A percentile compares a stretch with the other conserved stretches of the same genome.
These are phyloP conservation scores for Trematomus bernacchii DNA, from an alignment of 2,797 vertebrate genomes.

Conservation along the genomic window DNA sequence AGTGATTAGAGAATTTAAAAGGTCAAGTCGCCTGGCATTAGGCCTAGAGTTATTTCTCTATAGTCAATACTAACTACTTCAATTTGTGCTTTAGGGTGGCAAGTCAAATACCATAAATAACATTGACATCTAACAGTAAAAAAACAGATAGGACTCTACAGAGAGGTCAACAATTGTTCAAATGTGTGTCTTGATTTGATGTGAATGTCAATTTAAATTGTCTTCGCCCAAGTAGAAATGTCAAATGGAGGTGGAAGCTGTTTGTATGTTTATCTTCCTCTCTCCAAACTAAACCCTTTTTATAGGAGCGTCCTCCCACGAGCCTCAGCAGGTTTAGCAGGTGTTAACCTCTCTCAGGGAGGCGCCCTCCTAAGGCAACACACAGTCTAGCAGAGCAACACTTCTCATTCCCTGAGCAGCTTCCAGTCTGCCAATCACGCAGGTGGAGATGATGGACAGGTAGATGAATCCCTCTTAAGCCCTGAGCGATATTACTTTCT, in stretches of 20 bases:
- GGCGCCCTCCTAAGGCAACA: slow-evolving; percentile 63
- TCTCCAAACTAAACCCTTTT: slow-evolving; percentile 47
- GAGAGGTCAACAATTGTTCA: background rate
- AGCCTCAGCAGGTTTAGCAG: slow-evolving; percentile 71
- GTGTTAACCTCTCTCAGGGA: slow-evolving; percentile 72
- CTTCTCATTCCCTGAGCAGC: slow-evolving; percentile 59
- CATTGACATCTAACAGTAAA: background rate
- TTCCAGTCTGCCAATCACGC: slow-evolving; percentile 68
- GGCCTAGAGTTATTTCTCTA: slow-evolving; percentile 1
- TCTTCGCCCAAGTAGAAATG: background rate
- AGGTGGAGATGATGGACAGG: slow-evolving; percentile 55
- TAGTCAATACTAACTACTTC: background rate
- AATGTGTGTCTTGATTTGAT: slow-evolving; percentile 10
- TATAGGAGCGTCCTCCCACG: slow-evolving; percentile 53
- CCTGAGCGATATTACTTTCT: slow-evolving; percentile 41
- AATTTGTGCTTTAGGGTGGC: background rate
- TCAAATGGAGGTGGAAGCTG: background rate
- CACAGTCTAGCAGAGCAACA: slow-evolving; percentile 63
- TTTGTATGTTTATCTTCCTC: slow-evolving; percentile 29
- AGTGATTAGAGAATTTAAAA: background rate
- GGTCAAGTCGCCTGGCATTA: background rate
- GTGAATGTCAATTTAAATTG: slow-evolving; percentile 8
- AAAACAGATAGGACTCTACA: background rate
- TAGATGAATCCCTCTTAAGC: slow-evolving; percentile 41
- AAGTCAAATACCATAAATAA: slow-evolving; percentile 9